phyloP scores from a whole-genome alignment of 2,888 invertebrate genomes.

The Podabrus alpinus region DNA sequence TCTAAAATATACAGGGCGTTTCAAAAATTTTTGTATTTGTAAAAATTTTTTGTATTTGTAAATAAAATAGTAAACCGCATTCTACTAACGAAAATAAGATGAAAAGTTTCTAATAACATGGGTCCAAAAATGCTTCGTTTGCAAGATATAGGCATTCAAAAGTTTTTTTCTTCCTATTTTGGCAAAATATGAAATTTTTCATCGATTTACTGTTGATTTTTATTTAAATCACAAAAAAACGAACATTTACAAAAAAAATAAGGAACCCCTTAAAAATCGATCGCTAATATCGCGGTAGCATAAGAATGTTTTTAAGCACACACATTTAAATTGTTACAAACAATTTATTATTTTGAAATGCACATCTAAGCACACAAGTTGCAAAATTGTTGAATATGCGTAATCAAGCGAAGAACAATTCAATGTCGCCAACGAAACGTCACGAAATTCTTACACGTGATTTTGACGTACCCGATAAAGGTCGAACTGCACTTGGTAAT shows the following conservation, averaged over 20 bases:
- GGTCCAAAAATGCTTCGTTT: too few species aligned
- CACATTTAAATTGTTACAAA: not conserved
- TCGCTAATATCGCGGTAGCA: not conserved
- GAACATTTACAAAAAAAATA: not conserved
- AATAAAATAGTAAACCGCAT: too few species aligned
- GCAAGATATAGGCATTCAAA: too few species aligned
- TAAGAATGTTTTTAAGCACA: not conserved
- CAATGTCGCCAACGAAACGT: conserved; percentile 4
- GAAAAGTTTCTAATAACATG: too few species aligned
- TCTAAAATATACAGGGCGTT: too few species aligned
- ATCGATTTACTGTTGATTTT: too few species aligned
- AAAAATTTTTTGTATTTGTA: too few species aligned
- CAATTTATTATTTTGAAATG: not conserved
- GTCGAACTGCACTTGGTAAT: not conserved
- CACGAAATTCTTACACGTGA: conserved; percentile 4
- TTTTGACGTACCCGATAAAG: not conserved
- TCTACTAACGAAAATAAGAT: too few species aligned
- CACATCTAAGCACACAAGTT: not conserved
- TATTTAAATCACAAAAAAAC: conserved; percentile 26
- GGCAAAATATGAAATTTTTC: too few species aligned
- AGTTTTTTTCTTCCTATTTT: too few species aligned
- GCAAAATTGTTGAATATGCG: not conserved
- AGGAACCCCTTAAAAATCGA: not conserved
- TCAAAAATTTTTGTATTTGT: too few species aligned
- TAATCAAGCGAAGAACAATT: conserved; percentile 1